Evolutionary conservation across 2,888 invertebrate genomes (phyloP), one percentile per base, ranked within the genome.

Genomic region (Scotopteryx bipunctaria): DNA sequence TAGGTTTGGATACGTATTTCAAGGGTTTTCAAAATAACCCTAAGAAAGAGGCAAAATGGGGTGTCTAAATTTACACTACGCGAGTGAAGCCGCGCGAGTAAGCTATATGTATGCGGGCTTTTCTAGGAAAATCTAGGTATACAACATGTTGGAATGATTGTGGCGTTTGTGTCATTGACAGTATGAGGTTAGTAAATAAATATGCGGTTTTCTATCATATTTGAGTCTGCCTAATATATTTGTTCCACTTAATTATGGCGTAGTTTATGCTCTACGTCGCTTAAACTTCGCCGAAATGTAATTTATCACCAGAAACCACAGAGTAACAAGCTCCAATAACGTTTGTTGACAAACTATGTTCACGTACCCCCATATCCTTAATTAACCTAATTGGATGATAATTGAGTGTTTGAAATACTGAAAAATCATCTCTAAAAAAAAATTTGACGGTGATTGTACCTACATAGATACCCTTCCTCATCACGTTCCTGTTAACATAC

Each of bases 271-370:
- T 46, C 17, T 25, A 35, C 32, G 36, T 41, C 32, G 32, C 33
- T 38, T 31, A 21, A 53, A 43, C 46, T 54, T 49, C 19, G 36
- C 43, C 42, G 9, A 53, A 57, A 43, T 46, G 29, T 45, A 49
- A 49, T 47, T 51, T 45, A 36, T 46, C 42, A 42, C 32, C 35
- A 40, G 27, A 35, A 42, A 44, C 43, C 38, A 29, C 45, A 29
- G 21, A 32, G 36, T 41, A 38, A 47, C 32, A 29, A 32, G 42
- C 32, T 42, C 19, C 14, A 33, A 42, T 32, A 52, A 36, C 31
- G 35, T 47, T 42, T 42, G 42, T 32, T 31, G 23, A 41, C 14
- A 46, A n/a, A 38, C 38, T 21, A 40, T 27, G 29, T 32, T 33
- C 23, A 37, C 19, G 17, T 36, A 29, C 19, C 15, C 15, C 9